phyloP scores from a whole-genome alignment of 2,888 invertebrate species.

The Neria commutata region DNA sequence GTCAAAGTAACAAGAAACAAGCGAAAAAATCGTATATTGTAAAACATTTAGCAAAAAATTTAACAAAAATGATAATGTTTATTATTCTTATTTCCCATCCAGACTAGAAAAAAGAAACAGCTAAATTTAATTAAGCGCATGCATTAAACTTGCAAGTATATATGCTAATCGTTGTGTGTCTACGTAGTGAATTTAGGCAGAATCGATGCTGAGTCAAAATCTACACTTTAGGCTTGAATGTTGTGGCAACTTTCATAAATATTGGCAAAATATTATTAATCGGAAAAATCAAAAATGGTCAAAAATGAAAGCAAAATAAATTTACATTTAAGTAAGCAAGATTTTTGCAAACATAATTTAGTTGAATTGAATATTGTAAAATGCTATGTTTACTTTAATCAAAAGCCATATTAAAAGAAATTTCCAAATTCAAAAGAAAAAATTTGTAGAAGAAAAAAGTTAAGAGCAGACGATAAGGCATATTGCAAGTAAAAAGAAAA shows the following conservation, averaged over 20 bases:
- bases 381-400: slow-evolving; percentile 44
- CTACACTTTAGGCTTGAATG: too few relatives aligned
- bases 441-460: slow-evolving; percentile 19
- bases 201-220: background rate
- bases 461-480: slow-evolving; percentile 2
- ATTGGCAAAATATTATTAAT: too few relatives aligned
- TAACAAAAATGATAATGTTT: slow-evolving; percentile 21
- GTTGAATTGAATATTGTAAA: slow-evolving; percentile 36
- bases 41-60: slow-evolving; percentile 26
- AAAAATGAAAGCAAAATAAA: slow-evolving; percentile 26
- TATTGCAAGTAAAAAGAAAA: slow-evolving; percentile 14
- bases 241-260: too few relatives aligned
- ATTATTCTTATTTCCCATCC: slow-evolving; percentile 22
- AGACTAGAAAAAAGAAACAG: slow-evolving; percentile 8
- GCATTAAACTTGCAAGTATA: too few relatives aligned
- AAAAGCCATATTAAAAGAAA: slow-evolving; percentile 13
- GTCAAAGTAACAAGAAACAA: slow-evolving; percentile 43
- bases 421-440: slow-evolving; percentile 14
- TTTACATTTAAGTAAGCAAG: too few relatives aligned
- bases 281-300: slow-evolving; percentile 3
- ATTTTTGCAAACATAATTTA: slow-evolving; percentile 36
- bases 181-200: background rate
- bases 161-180: too few relatives aligned
- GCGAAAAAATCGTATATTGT: slow-evolving; percentile 29
- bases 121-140: too few relatives aligned